Base-by-base conservation (phyloP, 2,888 invertebrate species). In the Ornithoptera priamus region DNA sequence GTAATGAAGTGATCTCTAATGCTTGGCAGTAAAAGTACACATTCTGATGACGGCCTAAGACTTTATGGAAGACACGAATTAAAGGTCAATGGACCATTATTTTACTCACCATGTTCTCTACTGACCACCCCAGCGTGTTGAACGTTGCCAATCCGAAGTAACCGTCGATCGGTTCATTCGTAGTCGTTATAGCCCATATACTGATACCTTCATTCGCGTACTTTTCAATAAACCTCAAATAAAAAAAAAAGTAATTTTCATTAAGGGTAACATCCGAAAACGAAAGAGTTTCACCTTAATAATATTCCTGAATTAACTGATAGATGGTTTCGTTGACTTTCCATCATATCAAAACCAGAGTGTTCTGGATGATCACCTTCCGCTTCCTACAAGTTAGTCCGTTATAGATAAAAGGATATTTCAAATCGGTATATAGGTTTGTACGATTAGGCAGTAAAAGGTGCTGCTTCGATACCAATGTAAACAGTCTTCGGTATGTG, bases 141-240 rank as follows among this genome's bases (percentile, higher is more conserved):
- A 70, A 70, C 8, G 39, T 46, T 20, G 63, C 62, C 42, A 70
- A 39, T 17, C 63, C 63, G n/a, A 70, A 70, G 50, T 63, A 70
- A 1, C 94, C 95, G 77, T 95, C 94, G 0, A 93, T 79, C 0
- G 98, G 98, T 80, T 98, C 98, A 82, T 98, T 98, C 59, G 97
- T 97, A 0, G 96, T 95, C 0, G 97, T 96, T 46, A 98, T 87
- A 0, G 94, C 97, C 98, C 98, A 98, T 67, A 96, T 93, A 0
- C 90, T 81, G 67, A 94, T 81, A 2, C 94, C 95, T 60, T 94
- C 82, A 0, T 91, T 86, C 69, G 93, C 86, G 84, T 98, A 98
- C 42, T 93, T 93, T 72, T 97, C 94, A 46, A 98, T 82, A 89
- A 97, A 97, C 82, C 95, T 95, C 74, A 3, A 50, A 18, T 5